Conservation (phyloP, 2,888 invertebrate genomes). For the Drosophila mercatorum region DNA sequence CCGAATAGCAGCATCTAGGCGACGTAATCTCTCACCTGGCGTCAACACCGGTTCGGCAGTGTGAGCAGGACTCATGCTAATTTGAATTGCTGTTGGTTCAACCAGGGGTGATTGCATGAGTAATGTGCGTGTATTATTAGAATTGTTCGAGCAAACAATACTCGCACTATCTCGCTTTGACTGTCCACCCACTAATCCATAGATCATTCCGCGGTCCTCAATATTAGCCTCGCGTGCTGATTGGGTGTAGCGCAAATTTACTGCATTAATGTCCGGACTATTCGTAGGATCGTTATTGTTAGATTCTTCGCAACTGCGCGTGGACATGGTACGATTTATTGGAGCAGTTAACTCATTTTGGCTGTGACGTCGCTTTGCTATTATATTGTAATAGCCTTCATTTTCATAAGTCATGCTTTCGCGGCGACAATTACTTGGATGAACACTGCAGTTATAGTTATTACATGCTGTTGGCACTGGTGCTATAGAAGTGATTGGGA, state of each 20-base stretch:
- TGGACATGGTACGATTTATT: constrained; percentile 81
- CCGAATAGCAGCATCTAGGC: constrained; percentile 89
- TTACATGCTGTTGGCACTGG: constrained; percentile 54
- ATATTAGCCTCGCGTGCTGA: constrained; percentile 76
- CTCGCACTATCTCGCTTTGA: constrained; percentile 83
- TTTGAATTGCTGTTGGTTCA: constrained; percentile 89
- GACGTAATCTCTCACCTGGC: constrained; percentile 90
- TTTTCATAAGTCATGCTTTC: constrained; percentile 64
- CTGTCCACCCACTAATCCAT: constrained; percentile 64
- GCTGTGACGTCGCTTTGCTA: constrained; percentile 74
- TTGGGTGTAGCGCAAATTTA: constrained; percentile 80
- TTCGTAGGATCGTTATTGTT: constrained; percentile 71
- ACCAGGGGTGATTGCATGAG: constrained; percentile 84
- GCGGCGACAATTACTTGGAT: constrained; percentile 64
- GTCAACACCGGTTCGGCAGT: constrained; percentile 92
- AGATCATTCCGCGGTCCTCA: constrained; percentile 42
- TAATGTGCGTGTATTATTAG: constrained; percentile 84
- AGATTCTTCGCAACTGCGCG: constrained; percentile 78
- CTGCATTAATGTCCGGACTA: constrained; percentile 60
- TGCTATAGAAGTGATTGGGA: constrained; percentile 68
- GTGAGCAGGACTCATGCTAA: constrained; percentile 90
- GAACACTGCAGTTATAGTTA: constrained; percentile 54
- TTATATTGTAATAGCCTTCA: constrained; percentile 64
- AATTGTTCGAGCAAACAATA: constrained; percentile 84
- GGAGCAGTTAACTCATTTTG: constrained; percentile 66